Evolutionary conservation across 2,888 invertebrate genomes (phyloP).

Genomic region (Zaprionus lineosus): DNA sequence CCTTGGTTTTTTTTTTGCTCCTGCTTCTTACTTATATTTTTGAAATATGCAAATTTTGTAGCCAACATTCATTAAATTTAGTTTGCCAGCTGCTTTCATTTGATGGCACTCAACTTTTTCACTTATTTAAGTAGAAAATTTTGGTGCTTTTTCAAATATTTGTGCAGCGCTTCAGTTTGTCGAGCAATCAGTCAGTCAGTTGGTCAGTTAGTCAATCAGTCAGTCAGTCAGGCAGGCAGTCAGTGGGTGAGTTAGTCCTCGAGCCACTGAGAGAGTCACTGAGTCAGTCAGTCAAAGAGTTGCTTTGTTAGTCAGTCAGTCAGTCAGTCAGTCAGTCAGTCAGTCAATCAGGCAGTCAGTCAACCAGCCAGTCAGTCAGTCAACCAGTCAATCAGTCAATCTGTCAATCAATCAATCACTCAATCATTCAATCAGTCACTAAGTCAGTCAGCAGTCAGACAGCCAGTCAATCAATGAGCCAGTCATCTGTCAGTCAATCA

Average conservation of each 20-base stretch:
- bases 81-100: constrained; percentile 59
- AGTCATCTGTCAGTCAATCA: not conserved
- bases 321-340: no score
- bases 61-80: constrained; percentile 65
- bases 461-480: no score
- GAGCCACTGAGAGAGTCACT: no score
- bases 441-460: not conserved
- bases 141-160: constrained; percentile 73
- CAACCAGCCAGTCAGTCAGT: constrained; percentile 46
- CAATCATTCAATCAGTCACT: constrained; percentile 22
- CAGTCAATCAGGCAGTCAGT: not conserved
- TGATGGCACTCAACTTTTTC: constrained; percentile 60
- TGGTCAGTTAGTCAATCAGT: constrained; percentile 18
- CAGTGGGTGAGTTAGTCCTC: constrained; percentile 25
- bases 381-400: constrained; percentile 59
- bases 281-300: constrained; percentile 25
- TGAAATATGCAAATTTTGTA: constrained; percentile 55
- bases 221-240: constrained; percentile 6
- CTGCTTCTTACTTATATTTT: constrained; percentile 17
- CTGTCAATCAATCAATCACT: no score
- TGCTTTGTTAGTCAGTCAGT: no score
- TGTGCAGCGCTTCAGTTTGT: constrained; percentile 68
- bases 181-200: constrained; percentile 14
- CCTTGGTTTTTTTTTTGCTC: not conserved
- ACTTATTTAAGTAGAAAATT: constrained; percentile 75